These are phyloP conservation scores for Phylloscopus whistleri DNA, from an alignment of 2,113 vertebrate genomes.

Conservation along the genomic window DNA sequence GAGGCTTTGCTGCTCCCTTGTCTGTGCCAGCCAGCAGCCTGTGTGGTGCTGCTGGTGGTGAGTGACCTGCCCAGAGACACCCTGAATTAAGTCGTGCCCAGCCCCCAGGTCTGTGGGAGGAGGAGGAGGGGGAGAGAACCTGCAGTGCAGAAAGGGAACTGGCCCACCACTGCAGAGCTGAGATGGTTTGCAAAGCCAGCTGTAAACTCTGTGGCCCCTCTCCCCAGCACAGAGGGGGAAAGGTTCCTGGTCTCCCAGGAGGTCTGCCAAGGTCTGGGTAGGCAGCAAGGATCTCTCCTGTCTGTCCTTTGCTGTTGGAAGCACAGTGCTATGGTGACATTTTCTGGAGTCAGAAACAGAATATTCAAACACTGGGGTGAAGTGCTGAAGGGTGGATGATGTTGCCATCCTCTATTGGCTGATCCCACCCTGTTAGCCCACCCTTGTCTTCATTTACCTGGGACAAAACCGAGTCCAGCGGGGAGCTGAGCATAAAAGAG, in stretches of 20 bases:
- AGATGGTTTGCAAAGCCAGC: not conserved
- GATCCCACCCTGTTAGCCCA: not conserved
- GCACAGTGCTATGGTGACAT: not conserved
- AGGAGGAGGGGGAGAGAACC: not conserved
- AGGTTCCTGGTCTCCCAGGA: not conserved
- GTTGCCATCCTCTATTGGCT: not conserved
- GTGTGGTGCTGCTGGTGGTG: not conserved
- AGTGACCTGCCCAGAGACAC: not conserved
- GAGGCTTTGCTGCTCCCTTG: not conserved
- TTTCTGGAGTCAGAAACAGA: not conserved
- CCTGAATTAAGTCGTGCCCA: accelerated
- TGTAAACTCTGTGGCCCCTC: accelerated
- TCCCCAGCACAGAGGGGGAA: accelerated
- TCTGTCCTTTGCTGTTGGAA: not conserved
- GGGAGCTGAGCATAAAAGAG: not conserved
- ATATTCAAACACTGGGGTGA: accelerated
- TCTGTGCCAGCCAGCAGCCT: not conserved
- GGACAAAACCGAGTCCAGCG: not conserved
- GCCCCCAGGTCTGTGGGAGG: not conserved
- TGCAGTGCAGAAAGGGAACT: not conserved
- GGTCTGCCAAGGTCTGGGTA: not conserved
- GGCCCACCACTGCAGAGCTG: accelerated
- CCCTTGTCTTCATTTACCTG: not conserved
- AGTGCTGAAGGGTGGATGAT: not conserved
- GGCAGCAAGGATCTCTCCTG: not conserved